Evolutionary conservation across 2,888 invertebrate species (phyloP), one percentile per base, ranked within the genome.

Genomic region (Mallateleia sp.): DNA sequence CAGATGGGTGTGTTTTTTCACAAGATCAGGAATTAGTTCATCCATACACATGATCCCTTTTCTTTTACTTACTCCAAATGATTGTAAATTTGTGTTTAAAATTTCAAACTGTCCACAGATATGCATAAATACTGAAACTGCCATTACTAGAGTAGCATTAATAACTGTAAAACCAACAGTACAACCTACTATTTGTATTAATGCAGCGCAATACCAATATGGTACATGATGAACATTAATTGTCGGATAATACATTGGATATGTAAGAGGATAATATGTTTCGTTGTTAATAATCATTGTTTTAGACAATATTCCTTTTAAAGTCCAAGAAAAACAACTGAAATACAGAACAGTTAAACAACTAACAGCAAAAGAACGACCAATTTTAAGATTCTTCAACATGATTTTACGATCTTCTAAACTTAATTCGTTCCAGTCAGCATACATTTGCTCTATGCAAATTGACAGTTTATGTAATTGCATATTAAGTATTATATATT

Each of bases 1-100:
- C 22, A 78, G 47, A 25, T 78, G 58, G 50, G 47, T 67, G 38
- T 78, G 78, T 50, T 38, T 47, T 18, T 67, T 78, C 25, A 78
- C 32, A 22, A 78, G 11, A 50, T 50, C 38, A 25, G 50, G 11
- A 69, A 22, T 25, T 0, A 15, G n/a, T 0, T 42, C n/a, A n/a
- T 79, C n/a, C 1, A 24, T 47, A 28, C 28, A 25, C 32, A 38
- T 52, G 0, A 15, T n/a, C 34, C 8, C 0, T 5, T 22, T 11
- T 52, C 15, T 38, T 32, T 18, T 24, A 2, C 24, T 2, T 6
- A 18, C 22, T 15, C 22, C 58, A 22, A 62, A 11, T 9, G 22
- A 34, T n/a, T 42, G 42, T 25, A 79, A 22, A 38, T 28, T 24
- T 14, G 9, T 14, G 5, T 8, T 60, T 11, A 79, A 2, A n/a